Conservation (phyloP, 2,113 vertebrate genomes). For the Caretta caretta region DNA sequence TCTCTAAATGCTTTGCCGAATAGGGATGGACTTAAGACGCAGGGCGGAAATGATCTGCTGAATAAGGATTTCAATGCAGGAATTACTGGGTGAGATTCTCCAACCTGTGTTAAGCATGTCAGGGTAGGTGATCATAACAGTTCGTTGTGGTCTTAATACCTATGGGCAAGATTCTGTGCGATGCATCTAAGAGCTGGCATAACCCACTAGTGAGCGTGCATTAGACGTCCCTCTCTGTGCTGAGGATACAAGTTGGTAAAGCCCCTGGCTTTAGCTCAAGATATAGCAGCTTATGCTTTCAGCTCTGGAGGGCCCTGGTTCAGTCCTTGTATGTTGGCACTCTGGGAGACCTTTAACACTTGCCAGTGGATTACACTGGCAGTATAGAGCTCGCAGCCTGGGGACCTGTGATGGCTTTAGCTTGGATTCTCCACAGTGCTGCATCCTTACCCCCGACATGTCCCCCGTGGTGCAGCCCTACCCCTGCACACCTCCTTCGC, state of each 20-base stretch:
- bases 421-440: neutral
- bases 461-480: neutral
- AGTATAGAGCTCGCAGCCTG: neutral
- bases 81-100: neutral
- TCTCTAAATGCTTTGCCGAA: neutral
- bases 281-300: neutral
- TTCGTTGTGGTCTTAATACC: neutral
- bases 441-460: neutral
- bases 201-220: neutral
- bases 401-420: neutral
- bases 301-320: neutral
- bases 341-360: neutral
- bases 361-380: neutral
- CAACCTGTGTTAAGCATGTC: no score
- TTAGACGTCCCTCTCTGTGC: neutral
- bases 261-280: neutral
- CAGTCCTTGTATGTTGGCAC: neutral
- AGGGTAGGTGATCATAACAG: neutral
- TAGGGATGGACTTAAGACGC: neutral
- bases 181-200: neutral
- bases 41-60: neutral
- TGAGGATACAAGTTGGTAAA: neutral
- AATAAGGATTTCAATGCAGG: neutral
- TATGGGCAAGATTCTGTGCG: neutral
- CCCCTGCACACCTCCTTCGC: neutral